Conservation (phyloP, 1,140 invertebrate genomes). For the Drosophila pachea region DNA sequence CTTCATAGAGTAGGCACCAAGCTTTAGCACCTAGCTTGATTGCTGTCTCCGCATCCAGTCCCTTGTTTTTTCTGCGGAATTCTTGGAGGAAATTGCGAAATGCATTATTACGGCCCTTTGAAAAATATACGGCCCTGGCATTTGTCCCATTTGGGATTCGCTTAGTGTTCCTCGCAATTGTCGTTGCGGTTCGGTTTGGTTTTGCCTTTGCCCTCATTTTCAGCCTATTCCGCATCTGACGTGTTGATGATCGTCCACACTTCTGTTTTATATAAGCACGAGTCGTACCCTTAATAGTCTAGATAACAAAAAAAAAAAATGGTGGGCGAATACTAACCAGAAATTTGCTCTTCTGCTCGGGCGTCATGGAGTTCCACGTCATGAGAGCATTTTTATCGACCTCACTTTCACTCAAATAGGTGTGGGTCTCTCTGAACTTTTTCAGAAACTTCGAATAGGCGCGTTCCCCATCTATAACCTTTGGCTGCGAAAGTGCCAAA, state of each 20-base stretch:
- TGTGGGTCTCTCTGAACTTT: neutral
- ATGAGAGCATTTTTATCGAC: neutral
- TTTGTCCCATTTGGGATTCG: neutral
- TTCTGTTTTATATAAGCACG: neutral
- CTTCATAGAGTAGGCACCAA: neutral
- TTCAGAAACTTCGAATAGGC: neutral
- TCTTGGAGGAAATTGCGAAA: neutral
- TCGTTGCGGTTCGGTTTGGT: neutral
- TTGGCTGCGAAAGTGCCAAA: neutral
- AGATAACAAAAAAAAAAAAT: neutral
- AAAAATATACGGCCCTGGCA: neutral
- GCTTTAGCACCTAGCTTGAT: neutral
- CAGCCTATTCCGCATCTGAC: neutral
- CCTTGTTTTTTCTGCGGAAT: neutral
- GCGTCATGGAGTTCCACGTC: neutral
- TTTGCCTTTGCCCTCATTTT: neutral
- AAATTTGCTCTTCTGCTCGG: conserved; percentile 3
- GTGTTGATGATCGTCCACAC: neutral
- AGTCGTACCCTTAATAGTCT: neutral
- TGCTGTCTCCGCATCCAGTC: neutral
- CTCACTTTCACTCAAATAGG: neutral
- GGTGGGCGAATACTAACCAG: neutral
- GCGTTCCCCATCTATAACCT: neutral
- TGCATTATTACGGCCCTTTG: neutral
- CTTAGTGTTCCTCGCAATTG: neutral